These are phyloP conservation scores for Ascidia mentula DNA, from an alignment of 23 tunicate species.

Conservation along the genomic window DNA sequence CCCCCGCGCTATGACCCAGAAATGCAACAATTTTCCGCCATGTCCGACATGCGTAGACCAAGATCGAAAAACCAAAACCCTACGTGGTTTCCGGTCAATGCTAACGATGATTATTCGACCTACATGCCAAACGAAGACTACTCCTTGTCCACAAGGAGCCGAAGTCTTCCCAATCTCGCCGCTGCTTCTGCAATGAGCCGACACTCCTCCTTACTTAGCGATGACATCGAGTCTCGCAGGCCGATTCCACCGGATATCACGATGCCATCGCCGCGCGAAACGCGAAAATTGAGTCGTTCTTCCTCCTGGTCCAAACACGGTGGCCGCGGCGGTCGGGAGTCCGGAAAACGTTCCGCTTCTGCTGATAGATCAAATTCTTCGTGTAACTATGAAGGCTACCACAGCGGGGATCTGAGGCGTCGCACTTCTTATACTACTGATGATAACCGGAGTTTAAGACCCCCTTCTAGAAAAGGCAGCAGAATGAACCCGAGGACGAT, in stretches of 20 bases:
- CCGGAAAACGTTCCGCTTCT: not conserved
- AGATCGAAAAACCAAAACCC: slow-evolving; percentile 16
- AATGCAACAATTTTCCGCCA: slow-evolving; percentile 7
- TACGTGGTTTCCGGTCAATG: slow-evolving; percentile 42
- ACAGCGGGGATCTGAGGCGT: slow-evolving; percentile 56
- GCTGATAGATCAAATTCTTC: not conserved
- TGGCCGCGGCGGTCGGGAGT: not conserved
- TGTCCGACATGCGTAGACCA: not conserved
- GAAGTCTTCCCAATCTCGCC: slow-evolving; percentile 51
- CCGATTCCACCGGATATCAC: slow-evolving; percentile 46
- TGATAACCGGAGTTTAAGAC: not conserved
- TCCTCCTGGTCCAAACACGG: slow-evolving; percentile 33
- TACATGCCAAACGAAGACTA: slow-evolving; percentile 14
- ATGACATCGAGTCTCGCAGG: not conserved
- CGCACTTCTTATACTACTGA: slow-evolving; percentile 48
- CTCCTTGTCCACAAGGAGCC: slow-evolving; percentile 15
- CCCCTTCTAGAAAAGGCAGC: not conserved
- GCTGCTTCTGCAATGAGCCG: not conserved
- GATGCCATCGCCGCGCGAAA: slow-evolving; percentile 53
- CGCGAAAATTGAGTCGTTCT: slow-evolving; percentile 25
- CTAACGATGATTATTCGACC: slow-evolving; percentile 32
- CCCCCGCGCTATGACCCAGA: slow-evolving; percentile 15
- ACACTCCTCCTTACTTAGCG: not conserved
- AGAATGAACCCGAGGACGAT: not conserved
- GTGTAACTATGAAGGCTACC: slow-evolving; percentile 55